phyloP scores from a whole-genome alignment of 2,888 invertebrate species.

The Apocheima hispidaria region DNA sequence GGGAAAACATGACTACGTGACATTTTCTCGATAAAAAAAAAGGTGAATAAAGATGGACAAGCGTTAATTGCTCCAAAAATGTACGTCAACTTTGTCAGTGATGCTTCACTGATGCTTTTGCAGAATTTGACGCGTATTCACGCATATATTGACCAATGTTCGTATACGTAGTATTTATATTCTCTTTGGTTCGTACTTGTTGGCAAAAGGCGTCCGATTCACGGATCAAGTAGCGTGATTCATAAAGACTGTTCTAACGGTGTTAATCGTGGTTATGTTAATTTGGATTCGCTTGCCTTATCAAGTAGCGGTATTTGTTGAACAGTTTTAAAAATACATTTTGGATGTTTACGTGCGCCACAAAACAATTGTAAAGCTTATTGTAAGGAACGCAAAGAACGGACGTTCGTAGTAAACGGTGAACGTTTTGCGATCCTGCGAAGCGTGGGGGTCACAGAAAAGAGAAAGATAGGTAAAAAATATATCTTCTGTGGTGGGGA shows the following conservation, averaged over 20 bases:
- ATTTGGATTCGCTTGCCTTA: conserved; percentile 35
- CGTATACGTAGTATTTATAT: neutral
- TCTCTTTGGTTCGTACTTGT: too few species aligned
- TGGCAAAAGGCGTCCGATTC: conserved; percentile 33
- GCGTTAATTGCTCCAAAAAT: neutral
- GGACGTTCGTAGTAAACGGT: too few species aligned
- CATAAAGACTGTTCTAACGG: conserved; percentile 35
- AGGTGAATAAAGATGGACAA: neutral
- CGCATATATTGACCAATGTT: neutral
- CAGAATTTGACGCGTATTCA: neutral
- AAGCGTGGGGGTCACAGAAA: too few species aligned
- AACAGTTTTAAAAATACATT: conserved; percentile 1
- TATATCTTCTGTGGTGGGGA: too few species aligned
- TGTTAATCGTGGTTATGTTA: conserved; percentile 39
- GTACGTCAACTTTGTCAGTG: neutral
- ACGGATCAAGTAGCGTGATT: conserved; percentile 33
- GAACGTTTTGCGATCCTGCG: too few species aligned
- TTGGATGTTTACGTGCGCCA: neutral
- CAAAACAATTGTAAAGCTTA: neutral
- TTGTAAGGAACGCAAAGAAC: too few species aligned
- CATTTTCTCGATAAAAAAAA: neutral
- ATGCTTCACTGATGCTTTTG: conserved; percentile 3
- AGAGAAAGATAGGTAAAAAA: too few species aligned
- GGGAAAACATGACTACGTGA: too few species aligned
- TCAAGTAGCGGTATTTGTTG: conserved; percentile 15